Evolutionary conservation across 2,113 vertebrate genomes (phyloP).

Genomic region (Centropristis striata): DNA sequence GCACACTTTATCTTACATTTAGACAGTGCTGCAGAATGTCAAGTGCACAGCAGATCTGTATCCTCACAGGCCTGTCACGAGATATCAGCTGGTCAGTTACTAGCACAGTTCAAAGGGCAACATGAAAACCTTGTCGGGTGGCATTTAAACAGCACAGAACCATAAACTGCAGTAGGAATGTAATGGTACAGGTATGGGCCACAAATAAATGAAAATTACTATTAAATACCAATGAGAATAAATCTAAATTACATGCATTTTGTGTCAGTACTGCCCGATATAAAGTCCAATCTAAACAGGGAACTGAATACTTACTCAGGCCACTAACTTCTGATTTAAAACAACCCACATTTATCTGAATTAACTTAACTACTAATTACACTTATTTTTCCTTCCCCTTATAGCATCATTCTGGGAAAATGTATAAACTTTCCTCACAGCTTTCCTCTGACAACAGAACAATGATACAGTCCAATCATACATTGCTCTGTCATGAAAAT

Average conservation of each 20-base stretch:
- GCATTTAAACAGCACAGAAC: slow-evolving; percentile 55
- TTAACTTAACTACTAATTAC: background rate
- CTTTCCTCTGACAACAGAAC: background rate
- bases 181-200: background rate
- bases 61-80: slow-evolving; percentile 76
- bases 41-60: slow-evolving; percentile 74
- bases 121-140: slow-evolving; percentile 44
- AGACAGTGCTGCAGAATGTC: slow-evolving; percentile 62
- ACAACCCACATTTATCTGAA: slow-evolving; percentile 7
- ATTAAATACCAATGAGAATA: slow-evolving; percentile 19
- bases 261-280: background rate
- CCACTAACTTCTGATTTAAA: slow-evolving; percentile 18
- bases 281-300: background rate
- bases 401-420: background rate
- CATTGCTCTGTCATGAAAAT: background rate
- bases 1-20: slow-evolving; percentile 51
- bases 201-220: background rate
- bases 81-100: slow-evolving; percentile 76
- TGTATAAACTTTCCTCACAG: background rate
- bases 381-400: background rate
- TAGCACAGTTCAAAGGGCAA: slow-evolving; percentile 79
- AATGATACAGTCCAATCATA: background rate
- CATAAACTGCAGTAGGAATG: slow-evolving; percentile 33
- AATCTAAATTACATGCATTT: background rate
- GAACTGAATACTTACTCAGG: slow-evolving; percentile 3